Percentiles rank a stretch among this genome's conserved stretches.
Conservation (phyloP, 2,113 vertebrate species). For the Alethe castanea region DNA sequence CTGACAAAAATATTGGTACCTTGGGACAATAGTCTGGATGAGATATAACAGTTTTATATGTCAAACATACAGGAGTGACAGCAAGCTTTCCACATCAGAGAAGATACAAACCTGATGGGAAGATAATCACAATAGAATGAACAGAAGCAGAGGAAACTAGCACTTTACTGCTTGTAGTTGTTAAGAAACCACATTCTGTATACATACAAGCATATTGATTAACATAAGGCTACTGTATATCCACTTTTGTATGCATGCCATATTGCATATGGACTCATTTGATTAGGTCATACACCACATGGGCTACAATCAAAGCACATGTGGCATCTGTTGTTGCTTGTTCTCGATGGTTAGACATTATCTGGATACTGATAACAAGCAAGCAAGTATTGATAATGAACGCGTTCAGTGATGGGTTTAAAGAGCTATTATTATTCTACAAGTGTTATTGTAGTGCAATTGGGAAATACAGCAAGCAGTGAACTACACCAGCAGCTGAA, state of each 20-base stretch:
- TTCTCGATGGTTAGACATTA: background rate
- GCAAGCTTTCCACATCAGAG: background rate
- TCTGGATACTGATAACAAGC: background rate
- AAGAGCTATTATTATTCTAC: background rate
- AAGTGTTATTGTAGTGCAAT: background rate
- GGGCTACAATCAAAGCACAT: background rate
- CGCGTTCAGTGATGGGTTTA: background rate
- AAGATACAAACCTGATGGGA: background rate
- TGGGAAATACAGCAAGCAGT: accelerated
- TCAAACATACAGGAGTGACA: background rate
- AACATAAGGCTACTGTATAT: background rate
- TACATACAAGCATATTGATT: background rate
- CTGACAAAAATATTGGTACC: background rate
- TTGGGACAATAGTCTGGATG: background rate
- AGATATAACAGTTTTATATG: background rate
- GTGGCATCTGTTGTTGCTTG: background rate
- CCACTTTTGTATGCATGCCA: background rate
- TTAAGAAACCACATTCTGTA: background rate
- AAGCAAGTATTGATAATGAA: background rate
- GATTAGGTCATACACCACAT: background rate
- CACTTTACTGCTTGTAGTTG: background rate
- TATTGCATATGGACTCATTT: background rate
- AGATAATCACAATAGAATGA: background rate
- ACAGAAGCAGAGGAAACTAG: background rate
- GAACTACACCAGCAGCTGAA: background rate